A percentile compares a stretch with the other conserved stretches of the same genome.
These are phyloP conservation scores for Aphaenogaster floridana DNA, from an alignment of 1,140 invertebrate species.

Conservation along the genomic window DNA sequence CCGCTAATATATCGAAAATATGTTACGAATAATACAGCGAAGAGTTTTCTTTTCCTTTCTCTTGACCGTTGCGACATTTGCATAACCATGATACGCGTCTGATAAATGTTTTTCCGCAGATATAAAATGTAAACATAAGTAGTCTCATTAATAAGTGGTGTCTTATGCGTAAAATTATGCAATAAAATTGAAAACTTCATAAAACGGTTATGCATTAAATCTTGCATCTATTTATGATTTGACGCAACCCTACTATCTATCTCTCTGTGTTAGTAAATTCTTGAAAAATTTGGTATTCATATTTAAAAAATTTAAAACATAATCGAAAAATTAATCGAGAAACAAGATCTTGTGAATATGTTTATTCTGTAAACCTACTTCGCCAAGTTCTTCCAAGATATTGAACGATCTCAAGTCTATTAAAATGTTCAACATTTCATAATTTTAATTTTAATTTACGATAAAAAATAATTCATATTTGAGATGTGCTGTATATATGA, in stretches of 20 bases:
- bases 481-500: slow-evolving; percentile 19
- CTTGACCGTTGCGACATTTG: slow-evolving; percentile 22
- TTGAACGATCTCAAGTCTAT: background rate
- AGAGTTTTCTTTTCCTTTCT: slow-evolving; percentile 21
- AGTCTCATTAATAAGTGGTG: slow-evolving; percentile 36
- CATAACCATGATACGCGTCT: slow-evolving; percentile 7
- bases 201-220: background rate
- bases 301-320: background rate
- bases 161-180: slow-evolving; percentile 27
- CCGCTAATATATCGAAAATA: background rate
- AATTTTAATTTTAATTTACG: slow-evolving; percentile 9
- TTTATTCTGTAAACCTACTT: background rate
- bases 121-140: slow-evolving; percentile 41
- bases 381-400: background rate
- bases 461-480: slow-evolving; percentile 9
- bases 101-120: slow-evolving; percentile 37
- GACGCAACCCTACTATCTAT: background rate
- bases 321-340: background rate
- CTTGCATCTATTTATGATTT: slow-evolving; percentile 14
- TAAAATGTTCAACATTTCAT: background rate
- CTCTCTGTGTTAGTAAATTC: background rate
- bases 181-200: slow-evolving; percentile 40
- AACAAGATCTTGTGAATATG: background rate
- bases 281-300: background rate
- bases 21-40: slow-evolving; percentile 27